phyloP scores from a whole-genome alignment of 2,113 vertebrate genomes.

The Tetrao urogallus region DNA sequence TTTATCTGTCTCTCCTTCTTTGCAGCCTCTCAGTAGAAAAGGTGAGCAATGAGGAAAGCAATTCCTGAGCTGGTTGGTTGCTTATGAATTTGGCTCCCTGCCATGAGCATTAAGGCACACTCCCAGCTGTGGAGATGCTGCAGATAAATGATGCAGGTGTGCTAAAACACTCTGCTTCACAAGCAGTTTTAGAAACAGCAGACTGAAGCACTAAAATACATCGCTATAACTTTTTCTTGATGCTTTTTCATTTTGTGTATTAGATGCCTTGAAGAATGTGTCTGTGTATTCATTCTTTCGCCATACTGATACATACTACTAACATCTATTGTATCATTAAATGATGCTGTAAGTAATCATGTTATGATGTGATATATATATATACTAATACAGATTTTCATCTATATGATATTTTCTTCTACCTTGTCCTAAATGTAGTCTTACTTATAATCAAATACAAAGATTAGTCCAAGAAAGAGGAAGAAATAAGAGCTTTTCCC shows the following conservation, averaged over 20 bases:
- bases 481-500: background rate
- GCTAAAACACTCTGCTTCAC: background rate
- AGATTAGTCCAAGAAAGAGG: background rate
- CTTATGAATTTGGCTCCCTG: background rate
- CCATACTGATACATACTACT: background rate
- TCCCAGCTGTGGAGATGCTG: background rate
- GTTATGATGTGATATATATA: background rate
- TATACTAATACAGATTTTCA: background rate
- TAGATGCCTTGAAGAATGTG: background rate
- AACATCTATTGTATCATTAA: background rate
- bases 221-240: background rate
- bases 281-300: background rate
- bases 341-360: background rate
- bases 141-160: constrained; percentile 40
- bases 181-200: background rate
- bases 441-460: background rate
- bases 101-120: background rate
- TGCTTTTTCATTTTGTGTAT: background rate
- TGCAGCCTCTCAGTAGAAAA: background rate
- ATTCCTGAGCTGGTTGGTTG: background rate
- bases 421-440: background rate
- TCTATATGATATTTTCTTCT: background rate
- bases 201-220: background rate
- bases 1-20: background rate
- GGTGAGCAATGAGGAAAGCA: background rate